These are phyloP conservation scores for Bacillus rossius DNA, from an alignment of 1,140 invertebrate genomes.

Conservation along the genomic window DNA sequence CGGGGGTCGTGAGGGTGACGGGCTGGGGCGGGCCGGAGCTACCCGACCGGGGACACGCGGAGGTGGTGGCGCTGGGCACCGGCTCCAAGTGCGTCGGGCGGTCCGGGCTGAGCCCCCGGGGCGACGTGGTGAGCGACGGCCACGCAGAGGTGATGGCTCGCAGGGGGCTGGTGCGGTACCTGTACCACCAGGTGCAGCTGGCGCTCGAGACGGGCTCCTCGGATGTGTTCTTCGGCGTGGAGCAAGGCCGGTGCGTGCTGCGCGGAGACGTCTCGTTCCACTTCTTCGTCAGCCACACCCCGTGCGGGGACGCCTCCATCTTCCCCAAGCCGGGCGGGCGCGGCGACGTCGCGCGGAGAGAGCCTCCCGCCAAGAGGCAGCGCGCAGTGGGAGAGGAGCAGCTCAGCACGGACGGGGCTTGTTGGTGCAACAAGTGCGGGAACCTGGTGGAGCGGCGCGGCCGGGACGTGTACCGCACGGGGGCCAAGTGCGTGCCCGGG, in stretches of 20 bases:
- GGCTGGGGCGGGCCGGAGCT: not conserved
- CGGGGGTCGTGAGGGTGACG: slow-evolving; percentile 57
- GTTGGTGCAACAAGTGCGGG: not conserved
- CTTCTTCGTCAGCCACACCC: slow-evolving; percentile 81
- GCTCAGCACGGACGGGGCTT: not conserved
- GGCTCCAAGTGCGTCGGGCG: slow-evolving; percentile 88
- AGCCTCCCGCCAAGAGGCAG: not conserved
- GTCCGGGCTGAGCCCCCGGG: slow-evolving; percentile 56
- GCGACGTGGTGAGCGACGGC: slow-evolving; percentile 77
- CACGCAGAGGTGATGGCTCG: slow-evolving; percentile 88
- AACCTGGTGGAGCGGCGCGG: not conserved
- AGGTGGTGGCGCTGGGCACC: slow-evolving; percentile 75
- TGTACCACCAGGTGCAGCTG: slow-evolving; percentile 57
- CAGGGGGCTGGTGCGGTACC: slow-evolving; percentile 72
- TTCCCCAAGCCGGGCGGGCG: slow-evolving; percentile 48
- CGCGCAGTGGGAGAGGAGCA: too few species aligned
- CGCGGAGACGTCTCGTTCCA: slow-evolving; percentile 66
- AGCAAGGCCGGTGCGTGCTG: slow-evolving; percentile 36
- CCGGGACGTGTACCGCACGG: slow-evolving; percentile 72
- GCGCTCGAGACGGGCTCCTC: slow-evolving; percentile 38
- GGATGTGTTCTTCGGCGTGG: slow-evolving; percentile 37
- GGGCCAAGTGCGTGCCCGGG: slow-evolving; percentile 72
- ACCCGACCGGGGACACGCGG: slow-evolving; percentile 27
- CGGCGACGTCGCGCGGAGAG: not conserved
- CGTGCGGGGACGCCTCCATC: slow-evolving; percentile 94